phyloP scores from a whole-genome alignment of 2,113 vertebrate species.

The Grantiella picta region DNA sequence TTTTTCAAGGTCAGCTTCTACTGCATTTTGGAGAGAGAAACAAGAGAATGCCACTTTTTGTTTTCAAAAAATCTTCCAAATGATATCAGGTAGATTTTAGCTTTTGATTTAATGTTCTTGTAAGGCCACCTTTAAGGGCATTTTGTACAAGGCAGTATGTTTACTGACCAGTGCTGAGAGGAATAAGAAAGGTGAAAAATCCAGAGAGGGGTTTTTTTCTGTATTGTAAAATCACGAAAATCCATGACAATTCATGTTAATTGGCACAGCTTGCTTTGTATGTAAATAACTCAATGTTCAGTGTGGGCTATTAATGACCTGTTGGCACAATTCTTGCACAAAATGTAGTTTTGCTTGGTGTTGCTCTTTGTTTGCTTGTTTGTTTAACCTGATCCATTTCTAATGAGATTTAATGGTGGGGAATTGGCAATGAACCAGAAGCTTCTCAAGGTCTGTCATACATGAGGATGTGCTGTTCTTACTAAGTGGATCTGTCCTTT shows the following conservation, averaged over 20 bases:
- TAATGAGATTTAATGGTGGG: background rate
- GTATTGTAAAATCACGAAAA: background rate
- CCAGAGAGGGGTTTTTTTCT: background rate
- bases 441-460: background rate
- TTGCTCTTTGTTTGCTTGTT: background rate
- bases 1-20: background rate
- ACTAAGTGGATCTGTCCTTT: background rate
- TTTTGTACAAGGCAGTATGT: background rate
- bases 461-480: background rate
- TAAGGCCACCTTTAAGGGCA: background rate
- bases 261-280: background rate
- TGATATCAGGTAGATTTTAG: background rate
- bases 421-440: background rate
- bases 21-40: background rate
- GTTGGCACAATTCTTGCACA: background rate
- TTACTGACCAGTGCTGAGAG: background rate
- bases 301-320: background rate
- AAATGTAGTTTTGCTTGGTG: background rate
- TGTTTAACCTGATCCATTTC: background rate
- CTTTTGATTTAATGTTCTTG: background rate
- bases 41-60: background rate
- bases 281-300: background rate
- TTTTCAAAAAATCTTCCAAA: background rate
- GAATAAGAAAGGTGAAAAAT: background rate
- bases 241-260: background rate